These are phyloP conservation scores for Oegoconia quadripuncta DNA, from an alignment of 2,888 invertebrate genomes.

Conservation along the genomic window DNA sequence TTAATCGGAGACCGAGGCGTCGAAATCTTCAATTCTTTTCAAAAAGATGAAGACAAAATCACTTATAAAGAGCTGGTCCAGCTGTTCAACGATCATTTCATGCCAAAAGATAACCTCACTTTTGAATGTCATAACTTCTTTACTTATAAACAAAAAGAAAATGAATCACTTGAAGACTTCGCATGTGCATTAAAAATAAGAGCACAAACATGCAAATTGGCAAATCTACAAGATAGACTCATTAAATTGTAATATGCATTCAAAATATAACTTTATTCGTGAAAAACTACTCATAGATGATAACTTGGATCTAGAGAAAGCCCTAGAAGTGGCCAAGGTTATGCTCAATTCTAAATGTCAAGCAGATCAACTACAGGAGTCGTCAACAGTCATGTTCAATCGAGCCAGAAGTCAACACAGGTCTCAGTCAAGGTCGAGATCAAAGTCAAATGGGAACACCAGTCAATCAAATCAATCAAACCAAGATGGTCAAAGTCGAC, in stretches of 20 bases:
- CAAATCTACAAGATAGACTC: conserved; percentile 15
- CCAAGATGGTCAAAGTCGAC: not conserved
- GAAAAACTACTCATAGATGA: conserved; percentile 16
- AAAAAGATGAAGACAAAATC: conserved; percentile 13
- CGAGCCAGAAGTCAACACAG: no score
- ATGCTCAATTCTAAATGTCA: conserved; percentile 10
- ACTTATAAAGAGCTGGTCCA: conserved; percentile 3
- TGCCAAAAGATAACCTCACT: conserved; percentile 15
- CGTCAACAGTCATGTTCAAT: not conserved
- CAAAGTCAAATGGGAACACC: no score
- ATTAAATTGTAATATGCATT: conserved; percentile 19
- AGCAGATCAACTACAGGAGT: conserved; percentile 13
- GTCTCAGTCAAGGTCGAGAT: no score
- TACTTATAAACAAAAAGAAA: conserved; percentile 19
- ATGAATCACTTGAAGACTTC: conserved; percentile 18
- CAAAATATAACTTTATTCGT: conserved; percentile 16
- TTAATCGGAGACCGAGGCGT: conserved; percentile 17
- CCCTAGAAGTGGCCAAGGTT: conserved; percentile 6
- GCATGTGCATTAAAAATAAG: conserved; percentile 15
- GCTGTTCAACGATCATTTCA: conserved; percentile 10
- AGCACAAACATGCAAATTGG: conserved; percentile 17
- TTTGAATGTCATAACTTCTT: conserved; percentile 20
- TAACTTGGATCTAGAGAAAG: conserved; percentile 9
- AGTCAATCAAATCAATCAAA: not conserved
- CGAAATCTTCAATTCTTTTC: conserved; percentile 15